Percentiles rank a stretch among this genome's conserved stretches.
Conservation (phyloP, 1,140 invertebrate species). For the Brachionus plicatilis region DNA sequence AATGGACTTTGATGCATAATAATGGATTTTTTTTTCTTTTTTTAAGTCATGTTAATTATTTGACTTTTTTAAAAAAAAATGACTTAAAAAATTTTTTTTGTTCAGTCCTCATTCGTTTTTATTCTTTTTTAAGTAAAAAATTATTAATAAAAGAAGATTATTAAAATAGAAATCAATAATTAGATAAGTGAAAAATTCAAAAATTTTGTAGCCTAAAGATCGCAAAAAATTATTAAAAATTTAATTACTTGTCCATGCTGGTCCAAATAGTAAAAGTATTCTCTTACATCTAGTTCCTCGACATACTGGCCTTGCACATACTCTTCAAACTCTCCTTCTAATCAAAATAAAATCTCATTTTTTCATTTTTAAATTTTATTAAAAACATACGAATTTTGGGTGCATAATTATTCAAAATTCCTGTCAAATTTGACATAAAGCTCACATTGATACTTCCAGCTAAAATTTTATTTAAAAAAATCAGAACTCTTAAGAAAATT, state of each 20-base stretch:
- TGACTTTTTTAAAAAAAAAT: too few relatives aligned
- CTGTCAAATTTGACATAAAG: neutral
- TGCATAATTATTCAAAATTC: neutral
- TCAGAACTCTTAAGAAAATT: neutral
- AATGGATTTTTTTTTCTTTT: too few relatives aligned
- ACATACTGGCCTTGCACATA: constrained; percentile 12
- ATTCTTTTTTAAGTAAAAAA: too few relatives aligned
- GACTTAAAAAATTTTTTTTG: too few relatives aligned
- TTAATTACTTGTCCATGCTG: constrained; percentile 87
- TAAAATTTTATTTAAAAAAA: neutral
- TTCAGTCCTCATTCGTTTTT: too few relatives aligned
- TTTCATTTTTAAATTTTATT: neutral
- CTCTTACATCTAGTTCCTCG: constrained; percentile 69
- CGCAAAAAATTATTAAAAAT: neutral
- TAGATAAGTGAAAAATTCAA: too few relatives aligned
- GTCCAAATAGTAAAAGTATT: constrained; percentile 97
- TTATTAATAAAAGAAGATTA: too few relatives aligned
- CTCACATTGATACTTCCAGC: neutral
- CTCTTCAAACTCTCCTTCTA: neutral
- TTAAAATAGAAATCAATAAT: too few relatives aligned
- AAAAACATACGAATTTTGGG: neutral
- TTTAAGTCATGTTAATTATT: too few relatives aligned
- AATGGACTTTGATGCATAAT: too few relatives aligned
- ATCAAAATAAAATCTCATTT: neutral
- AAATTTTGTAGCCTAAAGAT: too few relatives aligned